Base-by-base conservation (phyloP, 2,888 invertebrate genomes). In the Drosophila recens region DNA sequence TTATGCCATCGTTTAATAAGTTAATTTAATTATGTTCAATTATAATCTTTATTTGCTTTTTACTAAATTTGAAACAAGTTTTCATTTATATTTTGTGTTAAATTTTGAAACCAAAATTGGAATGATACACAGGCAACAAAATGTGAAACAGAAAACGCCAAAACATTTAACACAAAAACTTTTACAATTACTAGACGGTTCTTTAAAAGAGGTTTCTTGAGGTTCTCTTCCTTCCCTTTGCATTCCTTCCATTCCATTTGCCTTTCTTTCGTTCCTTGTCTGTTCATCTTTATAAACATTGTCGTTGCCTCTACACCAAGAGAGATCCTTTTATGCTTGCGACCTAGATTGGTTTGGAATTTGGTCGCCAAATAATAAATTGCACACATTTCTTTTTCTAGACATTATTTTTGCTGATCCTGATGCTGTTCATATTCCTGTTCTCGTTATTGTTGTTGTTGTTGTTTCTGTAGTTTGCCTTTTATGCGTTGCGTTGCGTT, bases 51-150 rank as follows among this genome's bases (percentile, higher is more conserved):
- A 49, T 61, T 64, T 58, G 34, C 56, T 62, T 59, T 64, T 77
- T 38, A 69, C 64, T 79, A 87, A 58, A 82, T 65, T 72, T 73
- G 52, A 70, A 87, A 80, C 53, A 66, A 67, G 53, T 69, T 67
- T 54, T 42, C 15, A n/a, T 40, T n/a, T 34, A 20, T 52, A n/a
- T 15, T 36, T 56, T 75, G 38, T 57, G 27, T 70, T 69, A 57
- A 46, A 38, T 36, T 56, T 74, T 62, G 23, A 53, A 69, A 62
- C 36, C 45, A 48, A 54, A 78, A 65, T 84, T 84, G 84, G 84
- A 84, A 84, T 84, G 84, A 87, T 89, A 79, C 66, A 89, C 83
- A 88, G 82, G 88, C 88, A 86, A 88, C 64, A 62, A 80, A 77
- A 72, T 67, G 56, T 67, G 49, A 70, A 72, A 73, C 57, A 36